Base-by-base conservation (phyloP, 2,797 vertebrate genomes). In the Neomorphus geoffroyi region DNA sequence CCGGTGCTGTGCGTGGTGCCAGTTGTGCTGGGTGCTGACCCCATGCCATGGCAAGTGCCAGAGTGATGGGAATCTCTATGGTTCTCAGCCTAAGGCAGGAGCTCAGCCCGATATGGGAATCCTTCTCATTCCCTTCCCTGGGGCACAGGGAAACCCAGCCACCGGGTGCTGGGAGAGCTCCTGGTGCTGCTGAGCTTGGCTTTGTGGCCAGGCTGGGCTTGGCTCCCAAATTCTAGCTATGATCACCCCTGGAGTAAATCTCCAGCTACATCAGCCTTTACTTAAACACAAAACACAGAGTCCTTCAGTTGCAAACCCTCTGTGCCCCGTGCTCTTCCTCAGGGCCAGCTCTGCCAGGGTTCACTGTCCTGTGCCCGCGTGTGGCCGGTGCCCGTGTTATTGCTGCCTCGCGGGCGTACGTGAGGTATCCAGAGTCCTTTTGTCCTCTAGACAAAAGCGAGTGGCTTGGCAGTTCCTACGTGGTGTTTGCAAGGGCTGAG, bases 391-490 rank as follows among this genome's bases (percentile, higher is more conserved):
- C 48, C 33, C 3, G n/a, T 0, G 62, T 43, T 70, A 17, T n/a
- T 14, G 9, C 33, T 2, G 3, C 65, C 58, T 61, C 2, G 2
- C 72, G 9, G 11, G 50, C 1, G 1, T n/a, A 2, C 1, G 18
- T 7, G 80, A 57, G 50, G 66, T 46, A 35, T 18, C 88, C 80
- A 37, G 58, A 67, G 86, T 13, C 72, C 80, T 74, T 88, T 90
- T 91, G 90, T 88, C 7, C 71, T 37, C 9, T 22, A 26, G 51
- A 96, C 91, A 91, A 90, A 93, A 92, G 80, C 57, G 24, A 35
- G 70, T 10, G 67, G 53, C 3, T 71, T 58, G 92, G 93, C 50
- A 30, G 80, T 24, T 79, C 67, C 10, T 16, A 7, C 1, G 3
- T 9, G 1, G 9, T 80, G 57, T 94, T 87, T 92, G 94, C 57